These are phyloP conservation scores for Carpatolechia fugitivella DNA, from an alignment of 2,888 invertebrate species.

Conservation along the genomic window DNA sequence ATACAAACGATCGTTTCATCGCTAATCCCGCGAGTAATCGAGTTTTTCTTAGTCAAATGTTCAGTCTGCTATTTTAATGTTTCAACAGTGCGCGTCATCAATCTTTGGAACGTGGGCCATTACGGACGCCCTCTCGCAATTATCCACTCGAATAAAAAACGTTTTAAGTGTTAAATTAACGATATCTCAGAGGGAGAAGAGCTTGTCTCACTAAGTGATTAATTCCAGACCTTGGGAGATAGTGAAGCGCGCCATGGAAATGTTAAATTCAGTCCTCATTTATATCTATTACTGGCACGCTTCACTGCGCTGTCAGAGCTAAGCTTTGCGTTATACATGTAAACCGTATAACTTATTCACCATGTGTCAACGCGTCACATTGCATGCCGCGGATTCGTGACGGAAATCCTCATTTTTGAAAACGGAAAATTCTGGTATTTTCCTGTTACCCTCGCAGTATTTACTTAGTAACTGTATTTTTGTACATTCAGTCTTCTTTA, in stretches of 20 bases:
- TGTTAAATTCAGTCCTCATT: slow-evolving; percentile 36
- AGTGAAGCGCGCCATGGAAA: slow-evolving; percentile 43
- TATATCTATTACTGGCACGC: slow-evolving; percentile 33
- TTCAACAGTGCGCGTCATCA: slow-evolving; percentile 69
- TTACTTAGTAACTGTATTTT: no score
- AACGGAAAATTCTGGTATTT: no score
- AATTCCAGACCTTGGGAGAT: slow-evolving; percentile 56
- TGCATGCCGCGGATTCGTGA: no score
- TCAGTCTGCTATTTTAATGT: slow-evolving; percentile 70
- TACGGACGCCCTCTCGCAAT: slow-evolving; percentile 70
- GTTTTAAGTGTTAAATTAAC: slow-evolving; percentile 77
- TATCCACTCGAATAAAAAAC: slow-evolving; percentile 77
- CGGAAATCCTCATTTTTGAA: no score
- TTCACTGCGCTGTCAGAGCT: not conserved
- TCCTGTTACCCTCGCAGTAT: no score
- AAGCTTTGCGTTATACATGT: not conserved
- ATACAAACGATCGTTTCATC: slow-evolving; percentile 55
- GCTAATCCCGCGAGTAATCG: slow-evolving; percentile 60
- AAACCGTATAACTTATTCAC: not conserved
- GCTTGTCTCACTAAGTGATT: slow-evolving; percentile 70
- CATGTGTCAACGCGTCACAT: not conserved
- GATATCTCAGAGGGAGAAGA: slow-evolving; percentile 67
- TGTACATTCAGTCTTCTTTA: no score
- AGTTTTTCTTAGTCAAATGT: slow-evolving; percentile 71
- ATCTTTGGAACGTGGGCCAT: slow-evolving; percentile 72